Percentiles rank a stretch among this genome's conserved stretches.
These are phyloP conservation scores for Psilanteris sp. DNA, from an alignment of 1,140 invertebrate species.

Conservation along the genomic window DNA sequence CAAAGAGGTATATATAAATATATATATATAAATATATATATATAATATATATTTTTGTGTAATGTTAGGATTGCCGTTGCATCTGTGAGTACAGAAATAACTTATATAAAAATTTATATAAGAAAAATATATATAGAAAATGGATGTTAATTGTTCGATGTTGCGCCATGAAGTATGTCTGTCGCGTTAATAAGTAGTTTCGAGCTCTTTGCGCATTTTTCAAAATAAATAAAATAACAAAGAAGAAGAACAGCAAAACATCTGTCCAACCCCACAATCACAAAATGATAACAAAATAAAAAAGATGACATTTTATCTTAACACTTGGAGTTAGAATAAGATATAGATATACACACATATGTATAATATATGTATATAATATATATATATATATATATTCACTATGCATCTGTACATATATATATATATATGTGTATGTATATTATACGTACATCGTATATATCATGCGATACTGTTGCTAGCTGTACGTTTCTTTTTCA, in stretches of 20 bases:
- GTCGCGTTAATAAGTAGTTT: slow-evolving; percentile 62
- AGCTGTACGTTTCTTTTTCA: slow-evolving; percentile 64
- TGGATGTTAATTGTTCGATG: slow-evolving; percentile 73
- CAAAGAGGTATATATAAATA: slow-evolving; percentile 59
- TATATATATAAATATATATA: slow-evolving; percentile 39
- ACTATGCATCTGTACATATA: too few species aligned
- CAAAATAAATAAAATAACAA: slow-evolving; percentile 24
- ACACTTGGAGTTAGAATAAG: slow-evolving; percentile 52
- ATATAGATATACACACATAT: too few species aligned
- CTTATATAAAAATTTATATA: slow-evolving; percentile 64
- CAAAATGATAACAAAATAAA: slow-evolving; percentile 20
- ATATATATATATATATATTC: too few species aligned
- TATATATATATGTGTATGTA: too few species aligned
- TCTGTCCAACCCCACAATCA: slow-evolving; percentile 46
- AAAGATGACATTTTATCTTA: slow-evolving; percentile 50
- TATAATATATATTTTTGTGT: slow-evolving; percentile 62
- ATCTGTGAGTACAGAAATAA: slow-evolving; percentile 61
- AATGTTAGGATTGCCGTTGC: slow-evolving; percentile 64
- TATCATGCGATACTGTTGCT: slow-evolving; percentile 63
- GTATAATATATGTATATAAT: slow-evolving; percentile 58
- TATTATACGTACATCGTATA: slow-evolving; percentile 58
- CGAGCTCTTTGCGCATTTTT: slow-evolving; percentile 60
- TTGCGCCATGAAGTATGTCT: slow-evolving; percentile 67
- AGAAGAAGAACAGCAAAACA: slow-evolving; percentile 50
- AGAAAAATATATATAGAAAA: slow-evolving; percentile 63